These are phyloP conservation scores for Salmo trutta DNA, from an alignment of 2,797 vertebrate genomes.

Conservation along the genomic window DNA sequence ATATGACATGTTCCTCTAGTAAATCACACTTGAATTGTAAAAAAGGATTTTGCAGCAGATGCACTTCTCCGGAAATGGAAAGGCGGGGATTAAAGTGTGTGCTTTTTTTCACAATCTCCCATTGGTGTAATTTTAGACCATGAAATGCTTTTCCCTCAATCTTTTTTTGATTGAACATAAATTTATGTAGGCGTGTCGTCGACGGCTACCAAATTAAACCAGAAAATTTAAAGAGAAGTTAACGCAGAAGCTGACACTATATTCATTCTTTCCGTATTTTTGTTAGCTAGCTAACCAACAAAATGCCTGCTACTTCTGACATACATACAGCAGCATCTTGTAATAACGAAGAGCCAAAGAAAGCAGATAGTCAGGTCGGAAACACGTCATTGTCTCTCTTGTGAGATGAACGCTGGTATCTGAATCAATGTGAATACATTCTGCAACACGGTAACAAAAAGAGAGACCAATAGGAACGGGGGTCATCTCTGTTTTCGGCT, in stretches of 20 bases:
- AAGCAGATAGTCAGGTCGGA: not conserved
- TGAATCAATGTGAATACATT: constrained; percentile 80
- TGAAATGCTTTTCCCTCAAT: not conserved
- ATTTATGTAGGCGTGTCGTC: not conserved
- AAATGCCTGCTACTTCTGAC: constrained; percentile 57
- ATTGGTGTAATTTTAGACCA: not conserved
- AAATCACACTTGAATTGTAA: no score
- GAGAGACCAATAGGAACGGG: constrained; percentile 91
- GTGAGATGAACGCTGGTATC: constrained; percentile 84
- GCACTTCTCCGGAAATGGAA: not conserved
- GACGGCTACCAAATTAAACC: not conserved
- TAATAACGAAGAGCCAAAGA: not conserved
- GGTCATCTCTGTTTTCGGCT: constrained; percentile 88
- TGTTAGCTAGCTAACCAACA: not conserved
- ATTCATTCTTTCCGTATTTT: not conserved
- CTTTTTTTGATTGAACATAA: not conserved
- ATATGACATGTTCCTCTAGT: no score
- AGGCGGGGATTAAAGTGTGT: not conserved
- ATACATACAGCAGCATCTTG: not conserved
- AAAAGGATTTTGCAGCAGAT: not conserved
- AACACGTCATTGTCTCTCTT: constrained; percentile 36
- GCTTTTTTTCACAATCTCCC: not conserved
- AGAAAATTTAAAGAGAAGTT: not conserved
- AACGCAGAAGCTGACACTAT: no score
- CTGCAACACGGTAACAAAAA: constrained; percentile 77